phyloP scores from a whole-genome alignment of 2,888 invertebrate genomes.

The Pyrrhia umbra region DNA sequence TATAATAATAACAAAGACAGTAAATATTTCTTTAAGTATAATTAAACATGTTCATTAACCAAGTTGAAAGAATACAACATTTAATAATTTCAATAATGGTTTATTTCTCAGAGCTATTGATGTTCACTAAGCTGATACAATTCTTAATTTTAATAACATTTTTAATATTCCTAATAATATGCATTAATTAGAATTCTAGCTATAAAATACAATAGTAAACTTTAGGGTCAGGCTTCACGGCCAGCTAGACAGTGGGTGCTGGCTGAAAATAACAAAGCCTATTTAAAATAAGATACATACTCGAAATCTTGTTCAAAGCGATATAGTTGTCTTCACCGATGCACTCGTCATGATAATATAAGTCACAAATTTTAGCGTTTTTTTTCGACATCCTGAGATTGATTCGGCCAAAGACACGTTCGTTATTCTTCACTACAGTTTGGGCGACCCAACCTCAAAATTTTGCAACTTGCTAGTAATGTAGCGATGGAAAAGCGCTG shows the following conservation, averaged over 20 bases:
- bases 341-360: conserved; percentile 35
- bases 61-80: conserved; percentile 84
- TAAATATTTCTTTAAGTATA: conserved; percentile 39
- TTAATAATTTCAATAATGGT: conserved; percentile 90
- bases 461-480: conserved; percentile 10
- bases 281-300: conserved; percentile 65
- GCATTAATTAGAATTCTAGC: conserved; percentile 90
- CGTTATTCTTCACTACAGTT: conserved; percentile 4
- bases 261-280: conserved; percentile 71
- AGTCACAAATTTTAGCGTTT: conserved; percentile 25
- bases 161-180: conserved; percentile 88
- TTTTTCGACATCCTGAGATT: conserved; percentile 20
- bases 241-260: conserved; percentile 72
- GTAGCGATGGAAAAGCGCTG: conserved; percentile 35
- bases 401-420: neutral
- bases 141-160: conserved; percentile 89
- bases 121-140: conserved; percentile 90
- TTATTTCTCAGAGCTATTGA: conserved; percentile 90
- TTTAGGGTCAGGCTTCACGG: conserved; percentile 78
- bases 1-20: conserved; percentile 38
- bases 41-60: conserved; percentile 50
- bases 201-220: conserved; percentile 89
- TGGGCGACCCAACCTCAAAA: conserved; percentile 18
- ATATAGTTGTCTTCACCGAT: conserved; percentile 64
- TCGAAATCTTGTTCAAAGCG: conserved; percentile 59